Percentiles rank a stretch among this genome's conserved stretches.
Evolutionary conservation across 2,797 vertebrate species (phyloP).

Genomic region (Mastacembelus armatus): DNA sequence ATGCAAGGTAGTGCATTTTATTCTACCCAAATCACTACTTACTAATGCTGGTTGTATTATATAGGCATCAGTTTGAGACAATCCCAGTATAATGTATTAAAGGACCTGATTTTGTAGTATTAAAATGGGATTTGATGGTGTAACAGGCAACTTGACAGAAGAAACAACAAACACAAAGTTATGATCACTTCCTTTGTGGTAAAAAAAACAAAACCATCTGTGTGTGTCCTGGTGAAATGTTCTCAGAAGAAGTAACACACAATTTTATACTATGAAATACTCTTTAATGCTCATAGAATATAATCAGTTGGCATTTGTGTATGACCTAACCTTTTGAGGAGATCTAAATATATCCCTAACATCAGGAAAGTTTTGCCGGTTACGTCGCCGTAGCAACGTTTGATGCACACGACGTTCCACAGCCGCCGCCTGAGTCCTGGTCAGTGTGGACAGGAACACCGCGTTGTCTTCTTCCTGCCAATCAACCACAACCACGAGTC

Average conservation of each 20-base stretch:
- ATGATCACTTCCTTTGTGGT: slow-evolving; percentile 29
- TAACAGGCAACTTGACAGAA: not conserved
- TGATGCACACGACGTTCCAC: slow-evolving; percentile 90
- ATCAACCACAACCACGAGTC: not conserved
- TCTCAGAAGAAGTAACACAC: too few relatives aligned
- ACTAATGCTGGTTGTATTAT: too few relatives aligned
- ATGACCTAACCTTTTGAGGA: slow-evolving; percentile 71
- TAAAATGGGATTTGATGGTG: not conserved
- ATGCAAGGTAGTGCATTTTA: not conserved
- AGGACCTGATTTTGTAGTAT: not conserved
- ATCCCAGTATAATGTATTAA: not conserved
- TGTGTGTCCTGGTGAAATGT: too few relatives aligned
- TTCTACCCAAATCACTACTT: not conserved
- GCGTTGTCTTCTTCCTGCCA: slow-evolving; percentile 87
- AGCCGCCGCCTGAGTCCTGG: slow-evolving; percentile 91
- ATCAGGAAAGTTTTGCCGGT: slow-evolving; percentile 91
- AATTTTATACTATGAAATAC: too few relatives aligned
- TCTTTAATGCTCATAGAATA: not conserved
- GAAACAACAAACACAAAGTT: not conserved
- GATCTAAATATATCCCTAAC: slow-evolving; percentile 96
- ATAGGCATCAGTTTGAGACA: too few relatives aligned
- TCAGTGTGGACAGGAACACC: slow-evolving; percentile 91
- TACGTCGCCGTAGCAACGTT: slow-evolving; percentile 90
- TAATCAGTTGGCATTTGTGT: not conserved
- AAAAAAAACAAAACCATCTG: not conserved